These are phyloP conservation scores for Hassar affinis DNA, from an alignment of 2,113 vertebrate species.

Conservation along the genomic window DNA sequence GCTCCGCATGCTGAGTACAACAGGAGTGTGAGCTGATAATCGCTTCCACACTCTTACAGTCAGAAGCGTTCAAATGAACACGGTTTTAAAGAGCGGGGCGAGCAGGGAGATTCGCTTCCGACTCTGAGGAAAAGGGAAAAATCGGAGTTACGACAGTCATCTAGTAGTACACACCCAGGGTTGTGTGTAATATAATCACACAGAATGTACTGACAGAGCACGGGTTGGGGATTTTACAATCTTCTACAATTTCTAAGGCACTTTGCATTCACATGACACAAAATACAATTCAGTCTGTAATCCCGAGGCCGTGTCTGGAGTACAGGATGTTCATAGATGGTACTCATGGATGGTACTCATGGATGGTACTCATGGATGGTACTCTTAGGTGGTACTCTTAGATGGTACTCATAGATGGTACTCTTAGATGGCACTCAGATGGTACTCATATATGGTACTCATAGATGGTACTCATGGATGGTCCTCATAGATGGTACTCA, in stretches of 20 bases:
- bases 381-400: too few relatives aligned
- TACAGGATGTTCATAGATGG: too few relatives aligned
- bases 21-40: slow-evolving; percentile 34
- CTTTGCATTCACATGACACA: neutral
- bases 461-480: too few relatives aligned
- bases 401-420: too few relatives aligned
- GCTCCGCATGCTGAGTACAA: slow-evolving; percentile 40
- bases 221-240: neutral
- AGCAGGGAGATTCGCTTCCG: neutral
- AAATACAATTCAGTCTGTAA: neutral
- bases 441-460: too few relatives aligned
- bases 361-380: too few relatives aligned
- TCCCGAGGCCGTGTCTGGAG: neutral
- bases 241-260: neutral
- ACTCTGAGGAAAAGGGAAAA: neutral
- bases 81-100: too few relatives aligned
- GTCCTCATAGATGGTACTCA: too few relatives aligned
- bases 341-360: too few relatives aligned
- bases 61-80: neutral
- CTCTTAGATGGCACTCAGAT: too few relatives aligned
- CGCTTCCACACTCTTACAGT: slow-evolving; percentile 19
- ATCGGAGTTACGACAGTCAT: neutral
- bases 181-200: too few relatives aligned
- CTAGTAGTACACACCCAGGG: neutral
- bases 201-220: too few relatives aligned